Evolutionary conservation across 2,113 vertebrate species (phyloP).

Genomic region (Antechinus stuartii): DNA sequence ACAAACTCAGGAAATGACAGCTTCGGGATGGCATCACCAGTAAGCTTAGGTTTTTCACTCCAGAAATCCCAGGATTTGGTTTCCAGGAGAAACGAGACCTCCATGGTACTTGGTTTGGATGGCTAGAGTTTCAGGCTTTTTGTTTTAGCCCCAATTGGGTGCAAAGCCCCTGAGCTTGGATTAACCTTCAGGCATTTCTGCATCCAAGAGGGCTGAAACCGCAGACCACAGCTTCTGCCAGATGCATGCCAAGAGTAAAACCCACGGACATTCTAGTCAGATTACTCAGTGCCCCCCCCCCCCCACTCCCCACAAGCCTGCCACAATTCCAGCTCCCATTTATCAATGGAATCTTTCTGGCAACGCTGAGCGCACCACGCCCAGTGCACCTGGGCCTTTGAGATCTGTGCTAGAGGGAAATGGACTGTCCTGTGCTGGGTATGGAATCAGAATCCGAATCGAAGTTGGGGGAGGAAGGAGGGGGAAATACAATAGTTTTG

Average conservation of each 20-base stretch:
- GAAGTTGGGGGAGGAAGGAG: neutral
- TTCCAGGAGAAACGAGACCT: constrained; percentile 67
- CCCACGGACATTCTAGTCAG: constrained; percentile 29
- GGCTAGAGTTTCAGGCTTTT: constrained; percentile 61
- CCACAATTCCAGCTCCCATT: neutral
- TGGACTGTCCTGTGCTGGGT: neutral
- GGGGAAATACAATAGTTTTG: neutral
- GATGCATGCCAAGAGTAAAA: constrained; percentile 29
- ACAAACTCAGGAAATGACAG: constrained; percentile 65
- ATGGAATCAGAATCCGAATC: neutral
- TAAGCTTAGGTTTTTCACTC: constrained; percentile 66
- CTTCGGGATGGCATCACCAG: constrained; percentile 57
- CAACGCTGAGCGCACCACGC: neutral
- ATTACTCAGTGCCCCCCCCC: neutral
- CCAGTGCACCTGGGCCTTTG: neutral
- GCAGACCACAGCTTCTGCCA: constrained; percentile 57
- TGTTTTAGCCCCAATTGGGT: constrained; percentile 52
- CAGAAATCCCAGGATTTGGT: constrained; percentile 73
- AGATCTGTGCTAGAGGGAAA: neutral
- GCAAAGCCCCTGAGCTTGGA: constrained; percentile 31
- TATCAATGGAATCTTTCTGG: neutral
- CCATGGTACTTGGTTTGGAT: constrained; percentile 48
- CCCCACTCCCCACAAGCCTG: neutral
- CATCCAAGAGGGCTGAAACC: constrained; percentile 61
- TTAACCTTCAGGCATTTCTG: constrained; percentile 62